phyloP scores from a whole-genome alignment of 2,113 vertebrate species.

The Indri indri region DNA sequence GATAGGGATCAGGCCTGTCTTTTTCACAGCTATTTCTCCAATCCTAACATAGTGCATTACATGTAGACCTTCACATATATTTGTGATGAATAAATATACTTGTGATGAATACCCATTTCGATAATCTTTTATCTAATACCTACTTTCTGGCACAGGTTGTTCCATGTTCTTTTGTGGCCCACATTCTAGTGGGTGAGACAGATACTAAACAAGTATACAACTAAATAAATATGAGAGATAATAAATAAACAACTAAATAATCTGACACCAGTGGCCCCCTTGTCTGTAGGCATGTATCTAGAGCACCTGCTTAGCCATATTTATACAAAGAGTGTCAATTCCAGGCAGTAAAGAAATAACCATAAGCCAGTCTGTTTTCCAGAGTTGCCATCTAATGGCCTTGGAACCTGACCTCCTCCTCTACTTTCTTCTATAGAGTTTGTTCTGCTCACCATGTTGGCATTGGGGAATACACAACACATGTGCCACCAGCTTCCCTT shows the following conservation, averaged over 20 bases:
- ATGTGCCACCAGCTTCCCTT: not conserved
- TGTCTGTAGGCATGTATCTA: not conserved
- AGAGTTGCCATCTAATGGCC: not conserved
- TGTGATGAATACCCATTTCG: not conserved
- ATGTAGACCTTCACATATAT: not conserved
- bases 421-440: not conserved
- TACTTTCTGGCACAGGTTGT: not conserved
- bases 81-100: not conserved
- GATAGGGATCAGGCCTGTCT: not conserved
- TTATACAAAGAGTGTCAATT: not conserved
- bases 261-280: not conserved
- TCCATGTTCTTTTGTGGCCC: not conserved
- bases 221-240: not conserved
- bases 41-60: not conserved
- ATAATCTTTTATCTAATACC: not conserved
- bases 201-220: not conserved
- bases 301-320: not conserved
- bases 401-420: not conserved
- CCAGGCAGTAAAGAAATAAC: not conserved
- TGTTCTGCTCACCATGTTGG: not conserved
- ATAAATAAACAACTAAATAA: not conserved
- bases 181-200: not conserved
- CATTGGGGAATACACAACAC: too few species aligned
- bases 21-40: not conserved
- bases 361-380: not conserved